phyloP scores from a whole-genome alignment of 2,113 vertebrate species.

The Oreotrochilus melanogaster region DNA sequence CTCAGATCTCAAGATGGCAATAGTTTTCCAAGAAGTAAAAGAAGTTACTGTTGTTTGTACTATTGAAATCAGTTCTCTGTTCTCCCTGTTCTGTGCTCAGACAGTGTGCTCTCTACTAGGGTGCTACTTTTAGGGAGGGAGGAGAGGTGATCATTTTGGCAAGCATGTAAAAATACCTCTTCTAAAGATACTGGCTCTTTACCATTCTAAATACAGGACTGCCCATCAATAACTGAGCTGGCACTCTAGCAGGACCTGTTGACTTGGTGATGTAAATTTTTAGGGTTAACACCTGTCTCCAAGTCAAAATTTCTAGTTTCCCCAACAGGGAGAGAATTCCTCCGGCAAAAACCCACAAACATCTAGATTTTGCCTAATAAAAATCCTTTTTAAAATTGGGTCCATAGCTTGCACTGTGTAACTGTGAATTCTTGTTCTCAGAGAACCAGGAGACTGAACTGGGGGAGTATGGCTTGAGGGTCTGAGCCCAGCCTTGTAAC shows the following conservation, averaged over 20 bases:
- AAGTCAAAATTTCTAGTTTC: neutral
- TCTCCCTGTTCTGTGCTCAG: neutral
- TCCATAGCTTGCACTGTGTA: accelerated
- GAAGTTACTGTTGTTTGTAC: neutral
- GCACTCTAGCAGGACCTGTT: neutral
- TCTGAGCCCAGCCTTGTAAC: neutral
- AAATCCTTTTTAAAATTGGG: neutral
- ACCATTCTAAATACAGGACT: neutral
- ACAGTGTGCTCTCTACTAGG: neutral
- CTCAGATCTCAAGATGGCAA: neutral
- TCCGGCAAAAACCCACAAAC: neutral
- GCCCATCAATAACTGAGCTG: neutral
- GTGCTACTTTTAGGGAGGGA: neutral
- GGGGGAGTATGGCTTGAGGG: neutral
- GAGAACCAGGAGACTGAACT: neutral
- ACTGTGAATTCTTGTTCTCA: neutral
- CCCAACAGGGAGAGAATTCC: neutral
- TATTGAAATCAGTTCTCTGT: neutral
- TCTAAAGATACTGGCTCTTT: neutral
- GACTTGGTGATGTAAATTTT: neutral
- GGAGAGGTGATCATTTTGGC: neutral
- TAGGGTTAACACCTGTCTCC: neutral
- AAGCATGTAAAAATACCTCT: neutral
- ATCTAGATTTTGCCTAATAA: neutral
- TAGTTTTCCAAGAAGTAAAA: neutral